These are phyloP conservation scores for Phaenicophaeus curvirostris DNA, from an alignment of 2,797 vertebrate species.

Conservation along the genomic window DNA sequence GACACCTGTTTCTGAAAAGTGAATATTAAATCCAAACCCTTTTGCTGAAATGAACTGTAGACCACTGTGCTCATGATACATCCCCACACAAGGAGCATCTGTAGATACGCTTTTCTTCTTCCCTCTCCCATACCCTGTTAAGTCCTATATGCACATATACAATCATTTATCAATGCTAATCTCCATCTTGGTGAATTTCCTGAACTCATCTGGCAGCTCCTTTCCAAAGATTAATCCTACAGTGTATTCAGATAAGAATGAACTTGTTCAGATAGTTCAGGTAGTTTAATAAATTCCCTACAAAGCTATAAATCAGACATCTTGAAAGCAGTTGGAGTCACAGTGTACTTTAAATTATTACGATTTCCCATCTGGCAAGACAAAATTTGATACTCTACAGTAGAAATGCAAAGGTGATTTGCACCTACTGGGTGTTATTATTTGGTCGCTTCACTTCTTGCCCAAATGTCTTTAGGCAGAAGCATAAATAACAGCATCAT, in stretches of 20 bases:
- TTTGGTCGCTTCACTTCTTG: not conserved
- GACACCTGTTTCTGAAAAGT: not conserved
- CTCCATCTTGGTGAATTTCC: not conserved
- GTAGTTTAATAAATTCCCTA: not conserved
- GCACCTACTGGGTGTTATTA: not conserved
- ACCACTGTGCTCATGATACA: not conserved
- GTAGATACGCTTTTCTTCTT: not conserved
- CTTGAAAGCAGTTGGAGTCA: not conserved
- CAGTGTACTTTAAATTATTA: not conserved
- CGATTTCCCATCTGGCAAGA: not conserved
- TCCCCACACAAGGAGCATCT: not conserved
- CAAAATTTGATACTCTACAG: not conserved
- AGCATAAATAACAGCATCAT: not conserved
- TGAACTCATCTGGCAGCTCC: not conserved
- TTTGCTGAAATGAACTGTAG: not conserved
- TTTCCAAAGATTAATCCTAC: not conserved
- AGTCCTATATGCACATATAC: not conserved
- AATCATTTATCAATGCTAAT: not conserved
- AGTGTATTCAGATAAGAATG: not conserved
- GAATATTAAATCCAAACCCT: not conserved
- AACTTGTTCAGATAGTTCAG: not conserved
- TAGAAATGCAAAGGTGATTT: not conserved
- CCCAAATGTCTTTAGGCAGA: not conserved
- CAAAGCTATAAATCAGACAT: not conserved
- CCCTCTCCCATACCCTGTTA: not conserved